Conservation (phyloP, 2,797 vertebrate genomes). For the Sebastes jordani region DNA sequence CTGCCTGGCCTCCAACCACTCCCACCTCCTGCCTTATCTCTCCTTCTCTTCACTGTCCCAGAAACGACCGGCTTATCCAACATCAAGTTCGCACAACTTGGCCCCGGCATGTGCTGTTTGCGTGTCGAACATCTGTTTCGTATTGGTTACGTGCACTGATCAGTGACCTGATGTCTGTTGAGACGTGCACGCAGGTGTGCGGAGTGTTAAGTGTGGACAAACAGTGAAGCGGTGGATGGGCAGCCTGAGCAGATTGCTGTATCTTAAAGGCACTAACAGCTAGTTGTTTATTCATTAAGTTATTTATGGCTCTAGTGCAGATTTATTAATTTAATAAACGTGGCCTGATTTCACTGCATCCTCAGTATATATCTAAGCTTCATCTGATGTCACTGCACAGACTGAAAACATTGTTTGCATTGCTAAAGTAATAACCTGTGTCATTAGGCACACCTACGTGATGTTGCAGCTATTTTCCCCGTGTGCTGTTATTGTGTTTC, state of each 20-base stretch:
- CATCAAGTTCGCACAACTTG: not conserved
- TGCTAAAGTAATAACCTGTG: slow-evolving; percentile 10
- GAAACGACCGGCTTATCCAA: slow-evolving; percentile 22
- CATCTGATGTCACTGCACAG: not conserved
- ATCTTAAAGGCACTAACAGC: not conserved
- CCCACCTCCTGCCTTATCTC: slow-evolving; percentile 61
- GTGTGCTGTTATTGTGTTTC: slow-evolving; percentile 1
- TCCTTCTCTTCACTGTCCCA: slow-evolving; percentile 46
- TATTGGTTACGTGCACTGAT: not conserved
- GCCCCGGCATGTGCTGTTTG: not conserved
- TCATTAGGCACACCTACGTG: not conserved
- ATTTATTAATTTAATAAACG: not conserved
- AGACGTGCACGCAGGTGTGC: not conserved
- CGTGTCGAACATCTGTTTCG: slow-evolving; percentile 7
- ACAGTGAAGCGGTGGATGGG: not conserved
- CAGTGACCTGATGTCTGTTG: slow-evolving; percentile 38
- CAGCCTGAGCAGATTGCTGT: not conserved
- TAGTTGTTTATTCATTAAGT: slow-evolving; percentile 21
- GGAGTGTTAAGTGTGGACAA: slow-evolving; percentile 1
- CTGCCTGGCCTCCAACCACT: slow-evolving; percentile 55
- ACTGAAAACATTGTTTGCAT: not conserved
- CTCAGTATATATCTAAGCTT: not conserved
- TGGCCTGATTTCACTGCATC: slow-evolving; percentile 8
- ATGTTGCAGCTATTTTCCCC: slow-evolving; percentile 12
- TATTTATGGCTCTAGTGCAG: not conserved